A percentile compares a stretch with the other conserved stretches of the same genome.
Evolutionary conservation across 2,888 invertebrate species (phyloP).

Genomic region (Poecilobothrus nobilitatus): DNA sequence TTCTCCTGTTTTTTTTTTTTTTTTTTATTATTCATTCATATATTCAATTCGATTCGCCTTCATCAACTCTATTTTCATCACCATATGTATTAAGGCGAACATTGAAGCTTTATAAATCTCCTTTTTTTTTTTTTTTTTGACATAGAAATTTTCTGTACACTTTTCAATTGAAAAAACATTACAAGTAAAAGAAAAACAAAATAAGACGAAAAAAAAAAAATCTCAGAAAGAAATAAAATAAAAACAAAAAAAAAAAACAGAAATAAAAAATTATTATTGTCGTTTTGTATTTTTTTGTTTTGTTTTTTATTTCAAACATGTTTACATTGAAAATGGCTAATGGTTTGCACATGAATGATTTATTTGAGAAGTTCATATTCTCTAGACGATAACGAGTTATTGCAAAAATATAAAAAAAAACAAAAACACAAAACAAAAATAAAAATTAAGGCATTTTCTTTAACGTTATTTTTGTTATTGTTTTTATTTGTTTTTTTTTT

Average conservation of each 20-base stretch:
- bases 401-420: neutral
- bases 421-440: neutral
- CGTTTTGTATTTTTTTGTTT: neutral
- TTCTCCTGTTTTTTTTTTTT: neutral
- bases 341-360: conserved; percentile 6
- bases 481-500: no score
- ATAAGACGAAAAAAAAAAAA: neutral
- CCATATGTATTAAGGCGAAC: neutral
- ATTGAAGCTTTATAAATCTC: conserved; percentile 5
- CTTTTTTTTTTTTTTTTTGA: neutral
- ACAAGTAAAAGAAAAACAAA: neutral
- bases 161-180: neutral
- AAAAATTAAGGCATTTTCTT: neutral
- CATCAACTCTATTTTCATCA: neutral
- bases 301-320: neutral
- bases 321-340: conserved; percentile 1
- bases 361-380: neutral
- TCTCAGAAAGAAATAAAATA: neutral
- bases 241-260: neutral
- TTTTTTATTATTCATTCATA: neutral
- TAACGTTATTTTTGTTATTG: no score
- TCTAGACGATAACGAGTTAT: neutral
- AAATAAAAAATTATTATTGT: neutral
- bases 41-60: neutral
- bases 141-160: neutral